phyloP scores from a whole-genome alignment of 2,113 vertebrate species.

The Phrynosoma platyrhinos region DNA sequence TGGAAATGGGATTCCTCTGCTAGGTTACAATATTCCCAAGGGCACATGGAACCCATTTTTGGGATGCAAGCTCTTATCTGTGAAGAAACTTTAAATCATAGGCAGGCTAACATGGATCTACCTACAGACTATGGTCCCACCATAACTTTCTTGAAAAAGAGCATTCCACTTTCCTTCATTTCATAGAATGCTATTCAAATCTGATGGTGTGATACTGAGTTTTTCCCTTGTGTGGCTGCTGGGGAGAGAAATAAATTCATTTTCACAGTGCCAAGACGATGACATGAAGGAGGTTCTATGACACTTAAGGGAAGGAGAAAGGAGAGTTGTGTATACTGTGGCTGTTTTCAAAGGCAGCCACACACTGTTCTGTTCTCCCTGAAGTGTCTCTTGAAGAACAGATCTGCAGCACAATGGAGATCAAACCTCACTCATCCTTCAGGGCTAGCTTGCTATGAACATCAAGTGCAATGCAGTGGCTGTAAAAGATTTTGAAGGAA shows the following conservation, averaged over 20 bases:
- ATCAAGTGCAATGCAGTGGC: background rate
- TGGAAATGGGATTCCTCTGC: background rate
- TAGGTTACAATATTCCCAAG: background rate
- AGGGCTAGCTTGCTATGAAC: background rate
- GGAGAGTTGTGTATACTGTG: background rate
- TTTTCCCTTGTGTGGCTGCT: background rate
- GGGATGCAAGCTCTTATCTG: too few relatives aligned
- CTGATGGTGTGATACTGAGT: background rate
- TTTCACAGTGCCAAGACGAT: background rate
- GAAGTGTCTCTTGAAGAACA: background rate
- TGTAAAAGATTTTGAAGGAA: constrained; percentile 15
- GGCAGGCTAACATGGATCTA: too few relatives aligned
- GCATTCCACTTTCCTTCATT: background rate
- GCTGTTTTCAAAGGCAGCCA: background rate
- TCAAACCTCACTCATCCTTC: background rate
- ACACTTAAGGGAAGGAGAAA: background rate
- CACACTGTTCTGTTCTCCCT: background rate
- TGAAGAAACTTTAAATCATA: background rate
- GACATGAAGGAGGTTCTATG: background rate
- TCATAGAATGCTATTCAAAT: background rate
- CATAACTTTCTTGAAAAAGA: background rate
- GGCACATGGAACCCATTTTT: background rate
- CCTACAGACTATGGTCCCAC: background rate
- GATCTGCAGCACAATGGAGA: background rate
- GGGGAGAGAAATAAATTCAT: background rate